Evolutionary conservation across 1,140 invertebrate genomes (phyloP).

Genomic region (Apis laboriosa): DNA sequence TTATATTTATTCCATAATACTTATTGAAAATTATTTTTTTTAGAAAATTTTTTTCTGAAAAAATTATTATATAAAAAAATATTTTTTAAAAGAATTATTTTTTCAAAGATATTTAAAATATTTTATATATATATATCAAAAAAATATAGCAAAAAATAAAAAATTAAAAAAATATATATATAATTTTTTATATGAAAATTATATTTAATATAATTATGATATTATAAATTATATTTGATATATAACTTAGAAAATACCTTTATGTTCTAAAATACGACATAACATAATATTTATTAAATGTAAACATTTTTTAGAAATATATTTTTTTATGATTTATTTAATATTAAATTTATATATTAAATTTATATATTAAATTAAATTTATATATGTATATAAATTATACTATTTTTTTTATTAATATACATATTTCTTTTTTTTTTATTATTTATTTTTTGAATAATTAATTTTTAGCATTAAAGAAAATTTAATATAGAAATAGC

Average conservation of each 20-base stretch:
- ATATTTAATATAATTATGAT: neutral
- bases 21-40: neutral
- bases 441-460: neutral
- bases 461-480: neutral
- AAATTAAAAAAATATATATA: neutral
- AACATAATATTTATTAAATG: neutral
- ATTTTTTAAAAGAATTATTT: neutral
- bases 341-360: no score
- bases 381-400: neutral
- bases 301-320: neutral
- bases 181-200: neutral
- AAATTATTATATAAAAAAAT: neutral
- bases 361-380: no score
- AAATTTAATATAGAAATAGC: neutral
- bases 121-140: neutral
- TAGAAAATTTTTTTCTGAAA: neutral
- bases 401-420: no score
- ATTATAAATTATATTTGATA: no score
- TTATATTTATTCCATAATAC: neutral
- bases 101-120: neutral
- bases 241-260: neutral
- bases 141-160: neutral
- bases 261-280: slow-evolving; percentile 1
- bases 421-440: neutral
- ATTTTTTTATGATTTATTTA: neutral